Conservation (phyloP, 2,888 invertebrate genomes). For the Tetanocera ferruginea region DNA sequence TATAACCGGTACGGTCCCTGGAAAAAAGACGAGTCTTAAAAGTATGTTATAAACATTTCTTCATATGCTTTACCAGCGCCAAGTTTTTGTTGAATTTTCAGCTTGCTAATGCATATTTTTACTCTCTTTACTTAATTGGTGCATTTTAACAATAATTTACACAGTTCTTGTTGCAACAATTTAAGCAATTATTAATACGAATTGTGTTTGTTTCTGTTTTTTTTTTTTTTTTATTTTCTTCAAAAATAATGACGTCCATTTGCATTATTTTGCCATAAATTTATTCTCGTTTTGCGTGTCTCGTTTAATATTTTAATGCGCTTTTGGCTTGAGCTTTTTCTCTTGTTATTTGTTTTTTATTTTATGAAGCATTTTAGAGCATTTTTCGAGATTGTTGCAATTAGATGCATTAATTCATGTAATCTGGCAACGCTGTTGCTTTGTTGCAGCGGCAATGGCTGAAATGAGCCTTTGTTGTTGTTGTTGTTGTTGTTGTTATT, state of each 20-base stretch:
- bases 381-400: conserved; percentile 32
- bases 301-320: conserved; percentile 27
- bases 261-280: conserved; percentile 34
- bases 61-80: neutral
- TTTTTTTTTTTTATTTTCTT: conserved; percentile 2
- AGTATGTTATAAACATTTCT: too few relatives aligned
- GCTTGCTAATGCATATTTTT: neutral
- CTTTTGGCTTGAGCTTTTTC: conserved; percentile 7
- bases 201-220: neutral
- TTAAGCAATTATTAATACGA: neutral
- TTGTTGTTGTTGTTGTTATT: conserved; percentile 1
- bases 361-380: conserved; percentile 12
- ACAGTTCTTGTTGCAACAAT: neutral
- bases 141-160: conserved; percentile 5
- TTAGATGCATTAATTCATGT: conserved; percentile 34
- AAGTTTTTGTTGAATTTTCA: neutral
- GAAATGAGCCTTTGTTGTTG: neutral
- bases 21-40: too few relatives aligned
- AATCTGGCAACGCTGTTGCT: conserved; percentile 33
- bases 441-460: neutral
- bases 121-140: neutral
- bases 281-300: conserved; percentile 35
- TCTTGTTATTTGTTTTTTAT: neutral
- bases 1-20: too few relatives aligned
- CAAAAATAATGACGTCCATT: conserved; percentile 22